Evolutionary conservation across 2,113 vertebrate genomes (phyloP), one percentile per base, ranked within the genome.

Genomic region (Pteruthius melanotis): DNA sequence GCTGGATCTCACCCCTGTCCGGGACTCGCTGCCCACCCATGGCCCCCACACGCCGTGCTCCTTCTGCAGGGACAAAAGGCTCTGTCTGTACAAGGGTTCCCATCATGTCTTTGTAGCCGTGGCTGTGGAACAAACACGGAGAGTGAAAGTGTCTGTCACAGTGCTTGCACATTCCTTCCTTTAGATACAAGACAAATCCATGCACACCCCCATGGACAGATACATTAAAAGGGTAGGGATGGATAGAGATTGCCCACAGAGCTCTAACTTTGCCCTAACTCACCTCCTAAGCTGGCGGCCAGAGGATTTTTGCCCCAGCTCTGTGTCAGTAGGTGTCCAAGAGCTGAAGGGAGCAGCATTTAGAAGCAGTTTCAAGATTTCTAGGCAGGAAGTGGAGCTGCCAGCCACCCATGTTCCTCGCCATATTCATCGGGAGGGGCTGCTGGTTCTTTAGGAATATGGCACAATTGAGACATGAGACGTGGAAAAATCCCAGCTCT

Each of bases 371-470:
- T 79, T 35, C 42, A 49, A 2, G 50, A 57, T 28, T 57, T 80
- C 59, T 7, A 17, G 50, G 59, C 50, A 57, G 31, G 49, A 64
- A 42, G 17, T 4, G 35, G 14, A 72, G 42, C 35, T 42, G 57
- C 42, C 12, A 35, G 5, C 5, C 57, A 35, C 50, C 50, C 1
- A 0, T 7, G 15, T 24, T 56, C 72, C 14, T 49, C 1, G 0
- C 26, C 0, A 1, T 15, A 8, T 5, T 27, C 66, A 71, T 27
- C 1, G 0, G 49, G 35, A 63, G 54, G 20, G 13, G 42, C 26
- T 50, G 42, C 76, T 50, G 59, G 50, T 23, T 80, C 50, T 44
- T 72, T 4, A 42, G 31, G 14, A 64, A 50, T 42, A 33, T 5
- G 14, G 42, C 44, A 27, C 21, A 15, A 15, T 15, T 21, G 50